Evolutionary conservation across 2,888 invertebrate genomes (phyloP).

Genomic region (Baronia brevicornis): DNA sequence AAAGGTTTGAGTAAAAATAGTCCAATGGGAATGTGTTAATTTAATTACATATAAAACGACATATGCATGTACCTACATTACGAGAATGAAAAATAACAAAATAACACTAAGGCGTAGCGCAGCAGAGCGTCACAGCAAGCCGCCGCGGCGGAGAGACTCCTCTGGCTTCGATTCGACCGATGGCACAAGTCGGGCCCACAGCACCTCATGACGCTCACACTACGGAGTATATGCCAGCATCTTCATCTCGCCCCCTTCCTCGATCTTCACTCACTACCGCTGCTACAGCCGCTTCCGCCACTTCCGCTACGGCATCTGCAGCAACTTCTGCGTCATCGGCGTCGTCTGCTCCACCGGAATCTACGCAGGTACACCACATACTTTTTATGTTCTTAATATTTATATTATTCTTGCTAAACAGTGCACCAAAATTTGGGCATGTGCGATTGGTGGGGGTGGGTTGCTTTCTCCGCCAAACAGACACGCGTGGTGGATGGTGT

Average conservation of each 20-base stretch:
- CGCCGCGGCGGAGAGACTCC: slow-evolving; percentile 87
- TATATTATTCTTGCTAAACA: no score
- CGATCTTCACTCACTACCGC: slow-evolving; percentile 82
- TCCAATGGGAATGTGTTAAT: no score
- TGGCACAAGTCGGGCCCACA: slow-evolving; percentile 89
- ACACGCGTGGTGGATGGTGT: no score
- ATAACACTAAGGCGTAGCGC: slow-evolving; percentile 66
- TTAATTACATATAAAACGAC: no score
- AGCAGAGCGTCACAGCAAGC: slow-evolving; percentile 67
- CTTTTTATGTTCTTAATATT: no score
- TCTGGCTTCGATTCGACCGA: slow-evolving; percentile 93
- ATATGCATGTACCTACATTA: no score
- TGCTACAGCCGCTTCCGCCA: slow-evolving; percentile 69
- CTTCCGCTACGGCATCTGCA: slow-evolving; percentile 77
- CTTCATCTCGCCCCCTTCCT: slow-evolving; percentile 79
- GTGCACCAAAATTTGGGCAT: no score
- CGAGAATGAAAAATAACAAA: no score
- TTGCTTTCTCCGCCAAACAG: no score
- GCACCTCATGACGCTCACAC: slow-evolving; percentile 76
- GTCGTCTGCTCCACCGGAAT: slow-evolving; percentile 72
- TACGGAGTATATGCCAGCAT: slow-evolving; percentile 91
- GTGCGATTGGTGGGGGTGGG: no score
- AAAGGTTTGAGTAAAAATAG: no score
- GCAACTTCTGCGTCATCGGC: slow-evolving; percentile 77
- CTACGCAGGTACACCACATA: slow-evolving; percentile 46